Conservation (phyloP, 2,113 vertebrate species). For the Cercocebus atys region DNA sequence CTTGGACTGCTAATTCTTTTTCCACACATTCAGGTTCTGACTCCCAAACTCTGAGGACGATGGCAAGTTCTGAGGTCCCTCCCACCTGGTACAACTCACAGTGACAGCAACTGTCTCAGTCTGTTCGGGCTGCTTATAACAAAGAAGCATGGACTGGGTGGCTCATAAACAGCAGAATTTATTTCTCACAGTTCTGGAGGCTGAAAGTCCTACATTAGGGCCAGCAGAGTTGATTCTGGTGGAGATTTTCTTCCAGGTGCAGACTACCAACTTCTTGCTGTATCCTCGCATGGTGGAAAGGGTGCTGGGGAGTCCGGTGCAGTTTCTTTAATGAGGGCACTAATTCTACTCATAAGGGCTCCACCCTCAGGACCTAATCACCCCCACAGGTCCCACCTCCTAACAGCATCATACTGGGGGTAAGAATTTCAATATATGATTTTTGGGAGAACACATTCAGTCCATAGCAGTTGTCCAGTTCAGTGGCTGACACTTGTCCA, state of each 20-base stretch:
- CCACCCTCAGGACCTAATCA: not conserved
- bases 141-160: too few species aligned
- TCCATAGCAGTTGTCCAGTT: too few species aligned
- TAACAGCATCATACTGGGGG: too few species aligned
- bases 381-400: too few species aligned
- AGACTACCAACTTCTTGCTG: not conserved
- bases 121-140: not conserved
- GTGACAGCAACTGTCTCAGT: not conserved
- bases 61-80: not conserved
- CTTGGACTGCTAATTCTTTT: not conserved
- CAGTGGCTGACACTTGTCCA: accelerated
- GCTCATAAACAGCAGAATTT: not conserved
- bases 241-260: too few species aligned
- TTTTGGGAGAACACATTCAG: not conserved
- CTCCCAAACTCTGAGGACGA: not conserved
- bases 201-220: not conserved
- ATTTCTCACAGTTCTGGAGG: not conserved
- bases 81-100: not conserved
- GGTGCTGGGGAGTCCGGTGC: too few species aligned
- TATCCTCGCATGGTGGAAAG: not conserved
- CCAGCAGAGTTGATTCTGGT: not conserved
- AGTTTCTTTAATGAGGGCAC: not conserved
- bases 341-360: not conserved
- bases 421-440: too few species aligned
- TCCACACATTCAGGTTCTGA: not conserved